Evolutionary conservation across 2,888 invertebrate species (phyloP).

Genomic region (Mimas tiliae): DNA sequence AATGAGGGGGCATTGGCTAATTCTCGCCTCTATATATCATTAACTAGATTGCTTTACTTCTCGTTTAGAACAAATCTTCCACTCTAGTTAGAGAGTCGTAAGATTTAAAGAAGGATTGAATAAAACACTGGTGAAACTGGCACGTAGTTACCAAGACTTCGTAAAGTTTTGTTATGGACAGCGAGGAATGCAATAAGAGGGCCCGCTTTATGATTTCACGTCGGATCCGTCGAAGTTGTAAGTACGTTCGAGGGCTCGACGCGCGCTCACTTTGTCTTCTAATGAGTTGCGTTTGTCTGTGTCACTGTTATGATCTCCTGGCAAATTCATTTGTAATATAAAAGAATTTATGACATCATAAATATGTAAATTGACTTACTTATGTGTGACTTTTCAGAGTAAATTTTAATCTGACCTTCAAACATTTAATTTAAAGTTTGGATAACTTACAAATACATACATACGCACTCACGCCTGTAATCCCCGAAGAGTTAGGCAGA

Average conservation of each 20-base stretch:
- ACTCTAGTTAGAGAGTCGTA: too few species aligned
- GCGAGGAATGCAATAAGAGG: constrained; percentile 26
- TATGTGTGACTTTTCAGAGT: background rate
- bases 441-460: too few species aligned
- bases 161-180: constrained; percentile 23
- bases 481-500: too few species aligned
- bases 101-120: background rate
- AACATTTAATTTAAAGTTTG: too few species aligned
- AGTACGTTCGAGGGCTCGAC: background rate
- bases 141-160: background rate
- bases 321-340: background rate
- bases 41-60: too few species aligned
- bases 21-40: too few species aligned
- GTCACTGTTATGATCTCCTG: constrained; percentile 4
- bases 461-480: too few species aligned
- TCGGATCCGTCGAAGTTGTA: constrained; percentile 4
- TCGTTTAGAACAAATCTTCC: too few species aligned
- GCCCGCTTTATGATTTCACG: constrained; percentile 17
- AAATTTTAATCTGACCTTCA: too few species aligned
- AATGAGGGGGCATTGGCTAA: too few species aligned
- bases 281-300: background rate
- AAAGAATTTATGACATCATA: background rate
- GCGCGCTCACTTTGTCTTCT: constrained; percentile 4
- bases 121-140: constrained; percentile 9
- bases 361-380: background rate